Base-by-base conservation (phyloP, 92 coral and sea anemone species). In the Epizoanthus stellaris region DNA sequence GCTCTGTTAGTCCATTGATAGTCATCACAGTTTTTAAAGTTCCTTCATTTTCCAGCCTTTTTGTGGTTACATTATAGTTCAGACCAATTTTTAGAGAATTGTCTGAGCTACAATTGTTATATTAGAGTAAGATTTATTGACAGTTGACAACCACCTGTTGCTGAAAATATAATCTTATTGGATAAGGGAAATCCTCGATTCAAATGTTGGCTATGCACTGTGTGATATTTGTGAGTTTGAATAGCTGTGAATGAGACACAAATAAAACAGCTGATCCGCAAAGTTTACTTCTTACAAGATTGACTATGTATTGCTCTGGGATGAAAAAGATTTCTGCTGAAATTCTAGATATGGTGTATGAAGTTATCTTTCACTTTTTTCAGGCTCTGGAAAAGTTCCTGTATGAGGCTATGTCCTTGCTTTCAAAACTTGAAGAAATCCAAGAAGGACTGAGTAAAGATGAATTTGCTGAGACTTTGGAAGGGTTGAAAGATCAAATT, bases 341-440 rank as follows among this genome's bases (percentile, higher is more conserved):
- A 57, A 42, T 73, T 23, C 34, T 73, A 16, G 80, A 84, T 14
- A 34, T 63, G 59, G 69, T 70, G 58, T 63, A 81, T 47, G 85
- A 58, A 30, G 30, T 87, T 19, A 43, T 57, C n/a, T 66, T 65
- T 77, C 59, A 82, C 12, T 54, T 88, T 79, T 75, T 75, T 38
- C 91, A 96, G 99, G 99, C 95, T 80, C 81, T 96, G 91, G 99
- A 96, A 89, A 96, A 95, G 75, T 96, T 96, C 94, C 94, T 95
- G 39, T 96, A 91, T 71, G 99, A 96, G 94, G 99, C 99, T 76
- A 92, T 94, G 76, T 94, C 99, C 36, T 66, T 96, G 56, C 90
- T 96, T 60, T 92, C 99, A 75, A 96, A 96, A 73, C 90, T 96
- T 83, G 99, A 93, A 80, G 99, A 96, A 85, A 96, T 96, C 70